These are phyloP conservation scores for Melanaphis sacchari DNA, from an alignment of 1,140 invertebrate genomes.

Conservation along the genomic window DNA sequence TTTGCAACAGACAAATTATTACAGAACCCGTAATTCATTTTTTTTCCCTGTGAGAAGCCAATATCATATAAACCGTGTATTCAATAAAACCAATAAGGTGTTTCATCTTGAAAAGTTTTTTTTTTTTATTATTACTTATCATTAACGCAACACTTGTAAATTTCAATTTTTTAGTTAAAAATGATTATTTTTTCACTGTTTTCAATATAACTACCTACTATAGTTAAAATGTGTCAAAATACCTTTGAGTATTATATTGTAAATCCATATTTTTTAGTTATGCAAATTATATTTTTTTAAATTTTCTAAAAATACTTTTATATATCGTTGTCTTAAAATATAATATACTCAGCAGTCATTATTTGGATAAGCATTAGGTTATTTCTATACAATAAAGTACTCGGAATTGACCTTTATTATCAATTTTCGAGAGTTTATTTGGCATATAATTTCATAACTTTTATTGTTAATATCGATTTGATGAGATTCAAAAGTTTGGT, in stretches of 20 bases:
- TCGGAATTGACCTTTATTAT: background rate
- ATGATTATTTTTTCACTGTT: too few species aligned
- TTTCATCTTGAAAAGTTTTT: background rate
- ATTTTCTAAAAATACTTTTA: background rate
- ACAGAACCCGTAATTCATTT: background rate
- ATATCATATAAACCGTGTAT: background rate
- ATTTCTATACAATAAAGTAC: background rate
- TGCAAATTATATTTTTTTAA: background rate
- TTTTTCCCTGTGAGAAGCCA: background rate
- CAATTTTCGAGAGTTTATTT: too few species aligned
- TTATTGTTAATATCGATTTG: background rate
- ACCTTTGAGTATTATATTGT: background rate
- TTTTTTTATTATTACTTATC: background rate
- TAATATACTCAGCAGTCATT: background rate
- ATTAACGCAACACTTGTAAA: background rate
- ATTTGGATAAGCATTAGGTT: too few species aligned
- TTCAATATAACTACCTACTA: background rate
- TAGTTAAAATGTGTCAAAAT: background rate
- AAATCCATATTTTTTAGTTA: background rate
- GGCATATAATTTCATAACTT: background rate
- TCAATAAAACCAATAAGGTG: background rate
- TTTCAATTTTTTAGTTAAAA: background rate
- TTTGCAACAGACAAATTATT: background rate
- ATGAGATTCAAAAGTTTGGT: background rate
- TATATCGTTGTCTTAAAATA: background rate